Base-by-base conservation (phyloP, 2,888 invertebrate species). In the Lissonota sp. region DNA sequence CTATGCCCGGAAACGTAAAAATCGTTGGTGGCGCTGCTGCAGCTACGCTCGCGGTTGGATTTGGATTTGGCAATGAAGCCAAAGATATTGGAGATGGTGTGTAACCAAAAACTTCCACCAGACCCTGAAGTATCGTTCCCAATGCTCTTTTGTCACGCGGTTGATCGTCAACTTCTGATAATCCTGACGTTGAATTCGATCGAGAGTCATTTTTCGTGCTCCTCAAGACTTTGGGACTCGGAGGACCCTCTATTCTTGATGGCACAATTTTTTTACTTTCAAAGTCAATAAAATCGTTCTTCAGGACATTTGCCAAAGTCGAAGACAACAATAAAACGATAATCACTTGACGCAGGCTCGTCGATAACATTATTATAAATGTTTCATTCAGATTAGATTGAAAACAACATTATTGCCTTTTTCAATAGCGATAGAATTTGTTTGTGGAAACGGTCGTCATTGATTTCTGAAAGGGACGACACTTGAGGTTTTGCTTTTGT, bases 41-140 rank as follows among this genome's bases (percentile, higher is more conserved):
- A 14, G 75, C 57, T 51, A 46, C 8, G 39, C 60, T 81, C 4
- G 70, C 79, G 1, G 84, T 81, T 4, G 79, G 60, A 5, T 84
- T 86, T 0, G 87, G 86, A 80, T 90, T 90, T 0, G 91, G 87
- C 6, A 92, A 73, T 0, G 91, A 84, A 0, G 90, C 89, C 4
- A 91, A 5, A 75, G 89, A 90, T 6, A 92, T 74, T 0, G 91
- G 88, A 0, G 89, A 84, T 8, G 90, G 82, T 0, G 86, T 88
- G 77, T 91, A 92, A 0, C 92, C 92, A 5, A 92, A 86, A 4
- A 90, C 91, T 64, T 89, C 89, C 0, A 90, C 91, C 40, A 92
- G 63, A 4, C 92, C 92, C 14, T 91, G 91, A 0, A 92, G 84
- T 5, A 92, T 86, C 8, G 92, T 79, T 4, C 92, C 92, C 4